A percentile compares a stretch with the other conserved stretches of the same genome.
phyloP scores from a whole-genome alignment of 2,888 invertebrate genomes.

The Xylota sylvarum region DNA sequence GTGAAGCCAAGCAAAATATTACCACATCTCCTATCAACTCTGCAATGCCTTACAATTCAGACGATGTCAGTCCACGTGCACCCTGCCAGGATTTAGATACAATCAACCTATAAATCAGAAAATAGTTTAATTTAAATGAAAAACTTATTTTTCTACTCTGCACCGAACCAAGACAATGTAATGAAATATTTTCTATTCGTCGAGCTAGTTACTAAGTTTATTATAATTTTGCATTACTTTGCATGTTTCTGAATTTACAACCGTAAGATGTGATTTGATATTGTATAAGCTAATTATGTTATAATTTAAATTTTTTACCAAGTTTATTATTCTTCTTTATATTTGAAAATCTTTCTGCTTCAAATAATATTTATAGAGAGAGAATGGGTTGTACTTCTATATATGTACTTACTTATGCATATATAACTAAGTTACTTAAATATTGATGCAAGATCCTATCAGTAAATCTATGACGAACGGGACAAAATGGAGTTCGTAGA shows the following conservation, averaged over 20 bases:
- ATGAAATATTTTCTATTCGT: constrained; percentile 46
- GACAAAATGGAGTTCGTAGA: constrained; percentile 4
- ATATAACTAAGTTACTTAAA: constrained; percentile 38
- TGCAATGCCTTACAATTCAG: constrained; percentile 78
- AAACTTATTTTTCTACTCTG: constrained; percentile 45
- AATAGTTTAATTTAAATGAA: constrained; percentile 2
- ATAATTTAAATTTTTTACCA: constrained; percentile 43
- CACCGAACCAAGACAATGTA: constrained; percentile 66
- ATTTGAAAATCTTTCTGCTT: constrained; percentile 36
- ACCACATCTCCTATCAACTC: constrained; percentile 78
- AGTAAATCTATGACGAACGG: constrained; percentile 9
- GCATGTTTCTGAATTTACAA: constrained; percentile 51
- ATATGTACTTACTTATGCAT: constrained; percentile 33
- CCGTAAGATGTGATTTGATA: constrained; percentile 46
- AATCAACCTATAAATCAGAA: constrained; percentile 87
- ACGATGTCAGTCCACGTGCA: constrained; percentile 86
- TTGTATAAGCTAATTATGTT: constrained; percentile 50
- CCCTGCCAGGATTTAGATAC: constrained; percentile 91
- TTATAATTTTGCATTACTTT: constrained; percentile 39
- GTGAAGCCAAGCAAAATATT: constrained; percentile 81
- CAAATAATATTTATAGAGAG: constrained; percentile 44
- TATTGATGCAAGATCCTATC: constrained; percentile 15
- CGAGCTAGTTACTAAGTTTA: constrained; percentile 54
- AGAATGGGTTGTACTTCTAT: constrained; percentile 37
- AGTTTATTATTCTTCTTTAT: constrained; percentile 30